These are phyloP conservation scores for Chrysomela aeneicollis DNA, from an alignment of 2,888 invertebrate species.

Conservation along the genomic window DNA sequence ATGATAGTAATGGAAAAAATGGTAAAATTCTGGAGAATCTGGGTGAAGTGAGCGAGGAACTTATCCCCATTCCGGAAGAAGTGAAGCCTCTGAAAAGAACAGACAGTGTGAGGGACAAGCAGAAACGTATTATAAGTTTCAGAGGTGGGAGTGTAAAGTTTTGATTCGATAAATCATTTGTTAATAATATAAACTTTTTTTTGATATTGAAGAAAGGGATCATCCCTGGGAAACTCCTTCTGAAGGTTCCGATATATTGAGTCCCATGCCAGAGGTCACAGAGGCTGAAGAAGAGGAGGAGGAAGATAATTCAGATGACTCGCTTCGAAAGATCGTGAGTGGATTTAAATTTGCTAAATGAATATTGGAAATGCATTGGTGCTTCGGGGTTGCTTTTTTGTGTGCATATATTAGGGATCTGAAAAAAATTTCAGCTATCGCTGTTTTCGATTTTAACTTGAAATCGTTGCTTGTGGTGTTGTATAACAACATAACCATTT, in stretches of 20 bases:
- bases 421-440: too few species aligned
- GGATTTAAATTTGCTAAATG: too few species aligned
- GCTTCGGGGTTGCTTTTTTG: too few species aligned
- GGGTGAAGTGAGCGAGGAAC: conserved; percentile 29
- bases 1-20: conserved; percentile 10
- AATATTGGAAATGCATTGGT: too few species aligned
- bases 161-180: too few species aligned
- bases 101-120: conserved; percentile 58
- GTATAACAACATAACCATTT: too few species aligned
- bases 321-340: conserved; percentile 60
- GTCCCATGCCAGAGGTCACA: conserved; percentile 56
- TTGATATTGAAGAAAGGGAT: conserved; percentile 55
- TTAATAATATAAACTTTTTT: too few species aligned
- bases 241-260: conserved; percentile 61
- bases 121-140: conserved; percentile 63
- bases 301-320: conserved; percentile 39
- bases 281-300: conserved; percentile 54
- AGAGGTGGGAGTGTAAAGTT: conserved; percentile 63
- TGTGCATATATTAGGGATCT: too few species aligned
- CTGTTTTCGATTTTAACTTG: too few species aligned
- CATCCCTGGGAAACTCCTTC: conserved; percentile 67
- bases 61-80: conserved; percentile 41
- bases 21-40: background rate
- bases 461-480: too few species aligned
- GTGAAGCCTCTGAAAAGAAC: conserved; percentile 46